A percentile compares a stretch with the other conserved stretches of the same genome.
These are phyloP conservation scores for Polypterus bichir DNA, from an alignment of 2,113 vertebrate species.

Conservation along the genomic window DNA sequence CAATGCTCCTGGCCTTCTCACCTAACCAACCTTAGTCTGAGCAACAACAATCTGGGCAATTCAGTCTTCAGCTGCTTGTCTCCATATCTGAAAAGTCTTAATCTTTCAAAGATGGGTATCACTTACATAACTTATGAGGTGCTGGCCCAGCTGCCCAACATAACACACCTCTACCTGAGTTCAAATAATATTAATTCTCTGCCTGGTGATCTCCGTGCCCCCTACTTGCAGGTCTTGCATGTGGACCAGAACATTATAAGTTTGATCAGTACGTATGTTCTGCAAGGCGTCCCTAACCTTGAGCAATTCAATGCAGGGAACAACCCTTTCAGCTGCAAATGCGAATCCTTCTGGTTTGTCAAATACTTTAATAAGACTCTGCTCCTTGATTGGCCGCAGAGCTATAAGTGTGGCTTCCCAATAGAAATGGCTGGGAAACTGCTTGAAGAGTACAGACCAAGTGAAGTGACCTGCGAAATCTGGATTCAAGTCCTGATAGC, in stretches of 20 bases:
- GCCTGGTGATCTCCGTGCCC: constrained; percentile 20
- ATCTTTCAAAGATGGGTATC: constrained; percentile 39
- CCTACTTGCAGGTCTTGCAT: constrained; percentile 22
- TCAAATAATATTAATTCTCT: constrained; percentile 34
- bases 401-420: constrained; percentile 31
- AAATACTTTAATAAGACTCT: constrained; percentile 31
- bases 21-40: constrained; percentile 30
- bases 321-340: constrained; percentile 39
- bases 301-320: constrained; percentile 27
- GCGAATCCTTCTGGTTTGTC: constrained; percentile 40
- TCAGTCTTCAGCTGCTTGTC: constrained; percentile 31
- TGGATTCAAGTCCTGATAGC: not conserved
- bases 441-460: constrained; percentile 22
- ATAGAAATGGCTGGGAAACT: constrained; percentile 13
- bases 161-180: constrained; percentile 32
- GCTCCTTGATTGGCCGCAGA: constrained; percentile 36
- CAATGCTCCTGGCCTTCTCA: constrained; percentile 31
- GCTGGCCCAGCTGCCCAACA: constrained; percentile 22
- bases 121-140: constrained; percentile 21
- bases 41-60: constrained; percentile 36
- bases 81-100: constrained; percentile 26
- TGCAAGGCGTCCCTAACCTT: constrained; percentile 24
- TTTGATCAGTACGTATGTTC: constrained; percentile 18
- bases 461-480: constrained; percentile 24
- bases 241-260: constrained; percentile 37